Conservation (phyloP, 2,113 vertebrate genomes). For the Psophia crepitans region DNA sequence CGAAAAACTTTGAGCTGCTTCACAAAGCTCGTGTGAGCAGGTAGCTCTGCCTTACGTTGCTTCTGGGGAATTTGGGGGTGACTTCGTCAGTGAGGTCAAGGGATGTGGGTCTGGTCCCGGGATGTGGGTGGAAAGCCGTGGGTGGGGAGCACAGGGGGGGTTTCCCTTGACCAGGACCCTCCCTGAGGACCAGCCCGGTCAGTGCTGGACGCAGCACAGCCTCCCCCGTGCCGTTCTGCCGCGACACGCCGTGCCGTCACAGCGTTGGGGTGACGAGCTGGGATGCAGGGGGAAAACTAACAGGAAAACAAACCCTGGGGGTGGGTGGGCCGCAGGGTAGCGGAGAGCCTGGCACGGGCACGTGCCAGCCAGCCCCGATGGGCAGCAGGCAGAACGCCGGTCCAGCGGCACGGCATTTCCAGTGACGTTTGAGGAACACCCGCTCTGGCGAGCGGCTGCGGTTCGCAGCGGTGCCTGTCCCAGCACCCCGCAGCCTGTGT, state of each 20-base stretch:
- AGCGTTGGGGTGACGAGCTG: accelerated
- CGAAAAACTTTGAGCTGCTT: accelerated
- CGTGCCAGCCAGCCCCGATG: accelerated
- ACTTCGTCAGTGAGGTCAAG: neutral
- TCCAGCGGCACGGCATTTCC: neutral
- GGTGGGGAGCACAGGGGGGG: neutral
- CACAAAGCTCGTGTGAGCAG: neutral
- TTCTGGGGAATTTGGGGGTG: neutral
- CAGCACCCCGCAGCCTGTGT: accelerated
- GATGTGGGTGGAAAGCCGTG: neutral
- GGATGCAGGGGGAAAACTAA: neutral
- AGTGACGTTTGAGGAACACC: neutral
- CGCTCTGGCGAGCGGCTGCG: accelerated
- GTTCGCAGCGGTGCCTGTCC: neutral
- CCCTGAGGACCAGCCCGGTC: neutral
- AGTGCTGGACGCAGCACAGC: accelerated
- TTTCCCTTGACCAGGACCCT: neutral
- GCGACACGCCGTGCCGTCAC: accelerated
- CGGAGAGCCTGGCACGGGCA: neutral
- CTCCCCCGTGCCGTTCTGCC: accelerated
- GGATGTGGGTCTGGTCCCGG: accelerated
- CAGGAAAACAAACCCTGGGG: neutral
- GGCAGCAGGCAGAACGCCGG: neutral
- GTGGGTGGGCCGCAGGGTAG: too few relatives aligned
- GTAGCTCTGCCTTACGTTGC: neutral